Evolutionary conservation across 2,888 invertebrate genomes (phyloP).

Genomic region (Andricus quercusramuli): DNA sequence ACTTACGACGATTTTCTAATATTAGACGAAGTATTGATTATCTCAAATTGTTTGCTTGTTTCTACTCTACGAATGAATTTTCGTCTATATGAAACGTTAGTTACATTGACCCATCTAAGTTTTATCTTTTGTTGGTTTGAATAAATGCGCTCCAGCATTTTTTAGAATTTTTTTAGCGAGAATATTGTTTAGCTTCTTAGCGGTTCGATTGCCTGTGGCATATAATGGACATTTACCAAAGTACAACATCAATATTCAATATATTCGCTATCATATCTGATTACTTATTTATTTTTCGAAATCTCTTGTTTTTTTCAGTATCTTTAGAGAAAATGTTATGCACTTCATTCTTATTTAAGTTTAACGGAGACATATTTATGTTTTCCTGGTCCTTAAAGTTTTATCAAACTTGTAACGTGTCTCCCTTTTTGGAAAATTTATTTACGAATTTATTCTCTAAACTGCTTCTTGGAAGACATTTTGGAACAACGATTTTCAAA

Average conservation of each 20-base stretch:
- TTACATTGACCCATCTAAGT: constrained; percentile 34
- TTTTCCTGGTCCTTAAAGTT: constrained; percentile 71
- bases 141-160: constrained; percentile 33
- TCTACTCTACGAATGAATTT: neutral
- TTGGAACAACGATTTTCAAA: neutral
- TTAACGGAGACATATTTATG: constrained; percentile 63
- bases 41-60: constrained; percentile 16
- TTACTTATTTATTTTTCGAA: constrained; percentile 44
- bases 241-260: constrained; percentile 61
- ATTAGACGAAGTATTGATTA: neutral
- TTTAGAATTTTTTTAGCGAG: constrained; percentile 27
- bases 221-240: constrained; percentile 61
- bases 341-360: constrained; percentile 2
- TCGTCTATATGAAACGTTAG: constrained; percentile 40
- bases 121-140: constrained; percentile 21
- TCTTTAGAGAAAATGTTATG: constrained; percentile 30
- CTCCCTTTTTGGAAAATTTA: neutral
- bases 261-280: constrained; percentile 29
- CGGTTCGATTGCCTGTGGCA: constrained; percentile 35
- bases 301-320: constrained; percentile 28
- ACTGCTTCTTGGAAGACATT: constrained; percentile 18
- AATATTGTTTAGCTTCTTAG: constrained; percentile 34
- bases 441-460: constrained; percentile 5
- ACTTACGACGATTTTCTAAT: neutral
- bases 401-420: constrained; percentile 46